Evolutionary conservation across 2,888 invertebrate genomes (phyloP), one percentile per base, ranked within the genome.

Genomic region (Drosophila emarginata): DNA sequence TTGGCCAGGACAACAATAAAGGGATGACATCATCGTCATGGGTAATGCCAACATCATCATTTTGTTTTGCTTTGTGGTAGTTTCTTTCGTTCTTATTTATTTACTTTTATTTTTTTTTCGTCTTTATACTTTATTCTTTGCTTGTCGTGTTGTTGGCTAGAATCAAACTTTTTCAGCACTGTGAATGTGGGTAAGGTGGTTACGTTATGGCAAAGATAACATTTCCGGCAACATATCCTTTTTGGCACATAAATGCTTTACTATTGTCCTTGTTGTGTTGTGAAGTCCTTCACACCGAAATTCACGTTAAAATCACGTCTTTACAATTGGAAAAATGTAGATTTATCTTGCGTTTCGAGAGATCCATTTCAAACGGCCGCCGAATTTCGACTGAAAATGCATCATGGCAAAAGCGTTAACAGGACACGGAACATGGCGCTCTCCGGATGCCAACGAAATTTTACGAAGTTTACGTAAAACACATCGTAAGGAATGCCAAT

Each of bases 221-320:
- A 89, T 87, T 74, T 83, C 83, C 88, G 86, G 77, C 74, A 75
- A 78, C 80, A 78, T 89, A 77, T 87, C 83, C 80, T 78, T 74
- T 61, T 61, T 45, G 60, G 36, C 58, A 14, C 58, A 56, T 45
- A 58, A 62, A 57, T 37, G 40, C 32, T 64, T 64, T 51, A 39
- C 18, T 21, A 5, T 18, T 50, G 58, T 51, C 61, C 67, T 79
- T 70, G 40, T 21, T 45, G 45, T 45, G 18, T 4, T 21, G 11
- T 21, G 18, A 12, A 50, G 60, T 51, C 59, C 67, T 78, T 70
- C 69, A 61, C 51, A 61, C 60, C 40, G 64, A 61, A 37, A 64
- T 67, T 64, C 28, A 65, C 74, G 67, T 60, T 53, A 15, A 51
- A 54, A 45, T 54, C 18, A 21, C 72, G 78, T 67, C 66, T 32